Evolutionary conservation across 2,888 invertebrate genomes (phyloP).

Genomic region (Caenorhabditis virilis): DNA sequence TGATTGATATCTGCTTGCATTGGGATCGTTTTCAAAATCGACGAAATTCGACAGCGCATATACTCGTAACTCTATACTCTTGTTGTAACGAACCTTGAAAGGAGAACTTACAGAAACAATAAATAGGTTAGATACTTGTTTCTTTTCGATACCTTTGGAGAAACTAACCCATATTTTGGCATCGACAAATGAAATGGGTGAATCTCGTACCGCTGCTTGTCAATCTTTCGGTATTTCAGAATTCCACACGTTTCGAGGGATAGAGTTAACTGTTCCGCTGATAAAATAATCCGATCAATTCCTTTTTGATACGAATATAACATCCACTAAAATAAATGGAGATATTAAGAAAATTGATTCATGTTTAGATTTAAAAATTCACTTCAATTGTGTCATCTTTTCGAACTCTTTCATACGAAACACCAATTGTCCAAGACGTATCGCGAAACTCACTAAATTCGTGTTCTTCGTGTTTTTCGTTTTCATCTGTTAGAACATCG

Average conservation of each 20-base stretch:
- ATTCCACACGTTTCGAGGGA: neutral
- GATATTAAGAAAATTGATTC: too few species aligned
- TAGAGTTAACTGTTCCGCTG: neutral
- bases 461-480: too few species aligned
- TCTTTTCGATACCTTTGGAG: too few species aligned
- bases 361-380: too few species aligned
- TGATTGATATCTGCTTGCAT: neutral
- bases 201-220: too few species aligned
- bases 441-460: too few species aligned
- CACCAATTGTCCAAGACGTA: neutral
- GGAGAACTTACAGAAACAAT: conserved; percentile 8
- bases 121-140: conserved; percentile 1
- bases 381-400: too few species aligned
- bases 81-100: conserved; percentile 8
- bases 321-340: conserved; percentile 10
- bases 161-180: neutral
- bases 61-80: conserved; percentile 12
- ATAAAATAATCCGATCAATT: conserved; percentile 7
- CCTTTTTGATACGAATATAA: conserved; percentile 22
- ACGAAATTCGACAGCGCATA: conserved; percentile 16
- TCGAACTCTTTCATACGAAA: too few species aligned
- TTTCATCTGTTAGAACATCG: too few species aligned
- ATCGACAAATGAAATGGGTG: too few species aligned
- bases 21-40: conserved; percentile 9
- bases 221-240: conserved; percentile 9